Evolutionary conservation across 2,113 vertebrate genomes (phyloP).

Genomic region (Struthidea cinerea): DNA sequence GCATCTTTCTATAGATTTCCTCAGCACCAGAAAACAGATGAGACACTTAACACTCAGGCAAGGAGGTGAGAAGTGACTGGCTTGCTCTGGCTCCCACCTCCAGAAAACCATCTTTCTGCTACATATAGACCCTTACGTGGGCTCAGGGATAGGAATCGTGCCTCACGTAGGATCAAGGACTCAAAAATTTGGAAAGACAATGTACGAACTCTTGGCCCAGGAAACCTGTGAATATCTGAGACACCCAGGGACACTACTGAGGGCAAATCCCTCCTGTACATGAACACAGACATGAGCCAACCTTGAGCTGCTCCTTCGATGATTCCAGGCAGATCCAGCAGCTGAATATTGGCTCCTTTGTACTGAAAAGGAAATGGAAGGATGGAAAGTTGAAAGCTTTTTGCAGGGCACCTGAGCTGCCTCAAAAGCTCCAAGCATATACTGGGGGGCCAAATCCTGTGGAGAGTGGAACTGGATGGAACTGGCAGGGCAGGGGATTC

Average conservation of each 20-base stretch:
- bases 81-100: constrained; percentile 55
- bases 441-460: neutral
- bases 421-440: accelerated
- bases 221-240: neutral
- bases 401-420: neutral
- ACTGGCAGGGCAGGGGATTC: neutral
- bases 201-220: neutral
- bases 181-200: neutral
- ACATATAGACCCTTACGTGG: neutral
- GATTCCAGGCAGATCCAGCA: constrained; percentile 96
- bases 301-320: constrained; percentile 98
- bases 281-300: constrained; percentile 21
- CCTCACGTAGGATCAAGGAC: neutral
- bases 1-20: constrained; percentile 36
- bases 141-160: neutral
- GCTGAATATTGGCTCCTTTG: constrained; percentile 97
- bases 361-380: constrained; percentile 76
- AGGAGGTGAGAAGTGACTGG: constrained; percentile 32
- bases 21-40: constrained; percentile 21
- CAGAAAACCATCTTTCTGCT: constrained; percentile 16
- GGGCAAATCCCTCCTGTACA: neutral
- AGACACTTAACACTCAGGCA: neutral
- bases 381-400: neutral
- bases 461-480: neutral
- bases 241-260: neutral